Conservation (phyloP, 1,140 invertebrate genomes). For the Drosophila pseudoobscura region DNA sequence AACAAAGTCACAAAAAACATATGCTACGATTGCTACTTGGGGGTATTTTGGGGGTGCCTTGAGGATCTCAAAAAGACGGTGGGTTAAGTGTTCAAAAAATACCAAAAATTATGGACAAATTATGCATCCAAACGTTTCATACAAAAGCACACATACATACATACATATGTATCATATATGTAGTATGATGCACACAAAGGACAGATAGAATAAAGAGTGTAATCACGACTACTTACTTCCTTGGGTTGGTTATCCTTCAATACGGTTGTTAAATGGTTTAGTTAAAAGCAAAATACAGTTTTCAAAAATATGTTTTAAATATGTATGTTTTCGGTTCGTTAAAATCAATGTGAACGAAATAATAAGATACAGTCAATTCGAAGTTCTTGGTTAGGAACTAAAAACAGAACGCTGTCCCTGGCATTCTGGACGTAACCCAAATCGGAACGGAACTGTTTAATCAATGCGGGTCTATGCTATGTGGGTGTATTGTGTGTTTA, state of each 20-base stretch:
- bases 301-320: conserved; percentile 55
- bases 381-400: conserved; percentile 31
- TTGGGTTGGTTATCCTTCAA: conserved; percentile 74
- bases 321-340: conserved; percentile 32
- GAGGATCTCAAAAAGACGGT: conserved; percentile 20
- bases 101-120: conserved; percentile 30
- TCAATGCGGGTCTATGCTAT: conserved; percentile 1
- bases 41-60: conserved; percentile 26
- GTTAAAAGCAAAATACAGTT: conserved; percentile 71
- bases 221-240: conserved; percentile 79
- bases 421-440: conserved; percentile 14
- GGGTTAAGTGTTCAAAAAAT: conserved; percentile 38
- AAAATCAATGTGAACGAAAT: conserved; percentile 32
- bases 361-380: conserved; percentile 40
- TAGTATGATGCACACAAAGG: background rate
- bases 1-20: conserved; percentile 20
- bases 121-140: conserved; percentile 27
- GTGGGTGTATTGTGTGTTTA: conserved; percentile 18
- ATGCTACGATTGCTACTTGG: conserved; percentile 13
- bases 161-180: conserved; percentile 6
- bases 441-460: conserved; percentile 7
- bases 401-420: conserved; percentile 19
- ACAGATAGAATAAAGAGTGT: conserved; percentile 19
- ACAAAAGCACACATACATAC: conserved; percentile 48
- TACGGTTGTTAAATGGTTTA: conserved; percentile 59